phyloP scores from a whole-genome alignment of 64 coral and sea anemone species.

The Stichodactyla mertensii region DNA sequence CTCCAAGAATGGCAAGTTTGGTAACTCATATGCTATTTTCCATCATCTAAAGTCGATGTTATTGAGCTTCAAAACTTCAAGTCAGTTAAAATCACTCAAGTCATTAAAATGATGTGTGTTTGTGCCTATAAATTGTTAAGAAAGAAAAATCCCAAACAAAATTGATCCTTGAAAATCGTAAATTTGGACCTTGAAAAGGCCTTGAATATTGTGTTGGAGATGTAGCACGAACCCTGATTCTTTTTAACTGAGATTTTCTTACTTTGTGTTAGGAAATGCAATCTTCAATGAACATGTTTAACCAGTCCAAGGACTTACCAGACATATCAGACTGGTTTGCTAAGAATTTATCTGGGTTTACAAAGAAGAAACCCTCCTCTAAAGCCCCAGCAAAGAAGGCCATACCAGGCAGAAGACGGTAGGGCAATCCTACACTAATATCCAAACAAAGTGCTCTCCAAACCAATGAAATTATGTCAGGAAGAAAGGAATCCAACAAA shows the following conservation, averaged over 20 bases:
- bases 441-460: neutral
- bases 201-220: no score
- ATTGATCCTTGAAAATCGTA: no score
- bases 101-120: no score
- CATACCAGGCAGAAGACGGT: neutral
- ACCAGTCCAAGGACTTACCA: slow-evolving; percentile 97
- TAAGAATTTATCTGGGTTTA: slow-evolving; percentile 68
- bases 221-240: no score
- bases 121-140: no score
- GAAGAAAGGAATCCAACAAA: neutral
- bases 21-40: no score
- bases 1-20: no score
- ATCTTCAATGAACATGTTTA: slow-evolving; percentile 99
- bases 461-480: neutral
- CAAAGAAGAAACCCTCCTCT: slow-evolving; percentile 52
- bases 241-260: neutral
- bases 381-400: slow-evolving; percentile 60
- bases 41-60: no score
- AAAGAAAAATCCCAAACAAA: no score
- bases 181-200: no score
- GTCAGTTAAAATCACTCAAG: no score
- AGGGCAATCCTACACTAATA: neutral
- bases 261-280: slow-evolving; percentile 74
- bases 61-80: no score
- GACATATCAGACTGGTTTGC: slow-evolving; percentile 99